These are phyloP conservation scores for Dasypus novemcinctus DNA, from an alignment of 2,113 vertebrate genomes.

Conservation along the genomic window DNA sequence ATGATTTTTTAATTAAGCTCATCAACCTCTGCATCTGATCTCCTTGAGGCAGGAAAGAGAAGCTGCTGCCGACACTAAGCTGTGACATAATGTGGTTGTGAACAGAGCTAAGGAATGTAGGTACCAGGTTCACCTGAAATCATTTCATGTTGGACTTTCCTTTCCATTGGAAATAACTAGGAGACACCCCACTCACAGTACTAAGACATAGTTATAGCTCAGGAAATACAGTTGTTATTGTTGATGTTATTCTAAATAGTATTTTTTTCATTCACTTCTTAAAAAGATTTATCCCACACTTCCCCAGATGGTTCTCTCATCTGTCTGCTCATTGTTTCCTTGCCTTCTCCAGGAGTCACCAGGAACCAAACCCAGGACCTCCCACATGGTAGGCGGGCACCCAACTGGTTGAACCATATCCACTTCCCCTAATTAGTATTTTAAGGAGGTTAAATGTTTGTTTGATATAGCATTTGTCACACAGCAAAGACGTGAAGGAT, in stretches of 20 bases:
- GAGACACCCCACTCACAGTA: not conserved
- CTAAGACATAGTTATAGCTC: not conserved
- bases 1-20: conserved; percentile 26
- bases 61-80: not conserved
- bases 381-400: no score
- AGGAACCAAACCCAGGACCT: no score
- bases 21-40: not conserved
- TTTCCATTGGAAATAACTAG: not conserved
- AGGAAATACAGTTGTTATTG: not conserved
- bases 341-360: no score
- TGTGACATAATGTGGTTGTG: not conserved
- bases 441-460: not conserved
- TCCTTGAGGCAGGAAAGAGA: not conserved
- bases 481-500: not conserved
- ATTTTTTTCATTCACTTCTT: no score
- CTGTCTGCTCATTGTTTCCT: no score
- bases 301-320: no score
- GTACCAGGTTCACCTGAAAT: not conserved
- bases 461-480: not conserved
- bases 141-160: not conserved
- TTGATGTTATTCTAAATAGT: not conserved
- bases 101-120: not conserved
- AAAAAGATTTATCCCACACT: no score
- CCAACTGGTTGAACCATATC: no score
- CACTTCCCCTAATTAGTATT: not conserved